phyloP scores from a whole-genome alignment of 64 coral and sea anemone genomes.

The Montipora capricornis region DNA sequence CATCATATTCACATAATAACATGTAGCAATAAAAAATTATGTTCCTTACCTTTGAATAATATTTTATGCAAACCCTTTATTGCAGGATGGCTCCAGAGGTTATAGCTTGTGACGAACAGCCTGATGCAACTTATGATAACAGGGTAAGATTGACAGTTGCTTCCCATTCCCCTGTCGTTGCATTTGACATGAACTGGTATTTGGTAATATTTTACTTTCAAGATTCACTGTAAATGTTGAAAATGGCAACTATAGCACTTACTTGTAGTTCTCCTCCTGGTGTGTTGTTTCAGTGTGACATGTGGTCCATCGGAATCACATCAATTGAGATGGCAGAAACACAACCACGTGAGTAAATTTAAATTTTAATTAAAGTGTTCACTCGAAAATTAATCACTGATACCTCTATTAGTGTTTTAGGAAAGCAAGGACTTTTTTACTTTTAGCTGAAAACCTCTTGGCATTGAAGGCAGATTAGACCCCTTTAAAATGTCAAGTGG shows the following conservation, averaged over 20 bases:
- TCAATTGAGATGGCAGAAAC: slow-evolving; percentile 99
- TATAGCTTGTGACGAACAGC: slow-evolving; percentile 98
- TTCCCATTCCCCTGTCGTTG: too few relatives aligned
- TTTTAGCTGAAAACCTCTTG: too few relatives aligned
- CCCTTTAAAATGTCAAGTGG: too few relatives aligned
- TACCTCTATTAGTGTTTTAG: too few relatives aligned
- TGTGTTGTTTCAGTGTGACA: slow-evolving; percentile 88
- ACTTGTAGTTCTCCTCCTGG: too few relatives aligned
- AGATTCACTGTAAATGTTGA: not conserved
- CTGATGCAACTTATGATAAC: slow-evolving; percentile 98
- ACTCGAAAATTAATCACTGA: too few relatives aligned
- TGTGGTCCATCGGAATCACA: slow-evolving; percentile 98
- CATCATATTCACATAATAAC: too few relatives aligned
- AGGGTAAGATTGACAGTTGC: slow-evolving; percentile 46
- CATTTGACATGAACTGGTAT: not conserved
- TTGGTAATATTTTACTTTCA: not conserved
- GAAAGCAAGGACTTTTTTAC: too few relatives aligned
- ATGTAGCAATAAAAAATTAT: too few relatives aligned
- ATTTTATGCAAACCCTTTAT: not conserved
- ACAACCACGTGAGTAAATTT: slow-evolving; percentile 85
- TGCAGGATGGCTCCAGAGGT: slow-evolving; percentile 99
- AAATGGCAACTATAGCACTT: too few relatives aligned
- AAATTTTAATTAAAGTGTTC: not conserved
- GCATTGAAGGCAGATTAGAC: too few relatives aligned
- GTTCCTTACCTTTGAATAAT: too few relatives aligned